Evolutionary conservation across 92 coral and sea anemone genomes (phyloP), one percentile per base, ranked within the genome.

Genomic region (Zoanthus solanderi): DNA sequence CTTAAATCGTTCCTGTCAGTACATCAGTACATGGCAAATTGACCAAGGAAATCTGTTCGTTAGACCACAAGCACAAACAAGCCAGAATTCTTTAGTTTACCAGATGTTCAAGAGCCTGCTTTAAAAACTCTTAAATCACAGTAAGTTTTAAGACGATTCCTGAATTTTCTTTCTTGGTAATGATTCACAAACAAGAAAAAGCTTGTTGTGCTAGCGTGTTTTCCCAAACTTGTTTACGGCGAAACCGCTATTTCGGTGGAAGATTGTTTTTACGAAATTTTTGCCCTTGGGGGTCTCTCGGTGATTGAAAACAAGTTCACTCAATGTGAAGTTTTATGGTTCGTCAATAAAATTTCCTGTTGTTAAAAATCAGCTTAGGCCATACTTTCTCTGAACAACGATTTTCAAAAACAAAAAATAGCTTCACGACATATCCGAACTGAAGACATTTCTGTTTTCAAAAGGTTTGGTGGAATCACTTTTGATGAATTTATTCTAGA

Each of bases 241-340:
- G 53, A 11, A 34, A 81, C 75, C 85, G 45, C 56, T 71, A 45
- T 23, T 47, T 67, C 18, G 85, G 16, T 54, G 46, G 82, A 18
- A 23, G 44, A 14, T 53, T 81, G 85, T 81, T 81, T 56, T 66
- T 81, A 66, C 63, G 58, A 47, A 81, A 18, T 5, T 15, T 48
- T 42, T 81, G 85, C 85, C 85, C 85, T 14, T 50, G 44, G 85
- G 85, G 85, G 85, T 81, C 60, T 65, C 7, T 44, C 45, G 46
- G 74, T 54, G 75, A 81, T 65, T 46, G 75, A 46, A 81, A 67
- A 81, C 75, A 66, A 66, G 46, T 46, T 67, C 73, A 67, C 46
- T 81, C 71, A 28, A 15, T 47, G 60, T 46, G 74, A 67, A 23
- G 16, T 81, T 81, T 67, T 56, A 81, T 46, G 85, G 75, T 81